Conservation (phyloP, 53 echinoderm and acorn worm species). For the Stichopus horrens region DNA sequence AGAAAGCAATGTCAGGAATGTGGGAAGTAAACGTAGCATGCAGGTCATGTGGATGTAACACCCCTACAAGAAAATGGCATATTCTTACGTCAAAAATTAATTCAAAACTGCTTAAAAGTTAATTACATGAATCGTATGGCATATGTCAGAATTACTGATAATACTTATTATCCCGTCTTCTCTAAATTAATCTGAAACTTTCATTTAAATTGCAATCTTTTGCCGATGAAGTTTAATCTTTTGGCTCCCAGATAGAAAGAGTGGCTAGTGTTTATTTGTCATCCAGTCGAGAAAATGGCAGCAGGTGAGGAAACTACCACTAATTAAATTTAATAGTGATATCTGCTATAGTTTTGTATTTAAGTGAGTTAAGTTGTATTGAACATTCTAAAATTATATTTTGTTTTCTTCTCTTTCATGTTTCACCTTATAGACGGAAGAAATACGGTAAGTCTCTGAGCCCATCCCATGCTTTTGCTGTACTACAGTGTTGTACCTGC, state of each 20-base stretch:
- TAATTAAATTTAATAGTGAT: background rate
- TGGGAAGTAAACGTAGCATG: constrained; percentile 6
- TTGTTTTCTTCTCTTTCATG: background rate
- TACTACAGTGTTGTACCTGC: background rate
- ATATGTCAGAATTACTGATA: no score
- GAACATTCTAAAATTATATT: background rate
- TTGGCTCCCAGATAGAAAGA: background rate
- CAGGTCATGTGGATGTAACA: background rate
- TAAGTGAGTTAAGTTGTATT: background rate
- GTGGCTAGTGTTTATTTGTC: background rate
- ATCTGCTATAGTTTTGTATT: background rate
- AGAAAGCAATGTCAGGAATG: constrained; percentile 31
- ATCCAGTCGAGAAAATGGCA: constrained; percentile 9
- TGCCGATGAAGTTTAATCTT: no score
- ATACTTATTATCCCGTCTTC: no score
- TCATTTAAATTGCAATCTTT: background rate
- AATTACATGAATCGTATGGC: no score
- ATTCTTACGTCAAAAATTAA: background rate
- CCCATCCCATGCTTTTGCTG: constrained; percentile 4
- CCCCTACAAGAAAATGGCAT: background rate
- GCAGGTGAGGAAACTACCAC: constrained; percentile 7
- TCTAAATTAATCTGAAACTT: background rate
- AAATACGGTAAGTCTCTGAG: constrained; percentile 19
- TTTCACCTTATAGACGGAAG: constrained; percentile 22
- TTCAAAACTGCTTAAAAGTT: background rate